Base-by-base conservation (phyloP, 2,888 invertebrate genomes). In the Lycocerus yunnanus region DNA sequence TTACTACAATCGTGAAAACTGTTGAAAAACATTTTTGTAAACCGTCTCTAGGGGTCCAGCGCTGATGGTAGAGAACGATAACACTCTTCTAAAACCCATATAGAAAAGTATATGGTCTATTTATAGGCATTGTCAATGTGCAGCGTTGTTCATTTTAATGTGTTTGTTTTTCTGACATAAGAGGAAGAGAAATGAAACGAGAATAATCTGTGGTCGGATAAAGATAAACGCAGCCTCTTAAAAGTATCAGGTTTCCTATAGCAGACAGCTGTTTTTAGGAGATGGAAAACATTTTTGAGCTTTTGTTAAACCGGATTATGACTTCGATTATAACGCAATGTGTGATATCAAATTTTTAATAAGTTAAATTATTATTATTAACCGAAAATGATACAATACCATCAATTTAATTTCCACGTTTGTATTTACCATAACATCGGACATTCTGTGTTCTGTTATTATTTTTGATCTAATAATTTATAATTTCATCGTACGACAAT, bases 71-170 rank as follows among this genome's bases (percentile, higher is more conserved):
- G 77, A 72, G 76, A 43, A 43, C 79, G 80, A 80, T 80, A 80
- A 80, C 80, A 73, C 80, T 80, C 78, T 76, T 80, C 80, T 79
- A 77, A 80, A 83, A 85, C 83, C 86, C 84, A 84, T 85, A 85
- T 83, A 85, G 84, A 84, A 63, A 63, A 84, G 84, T 85, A 85
- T 85, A 86, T 85, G 84, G 86, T 86, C 87, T 87, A 87, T 87
- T 87, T 87, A 87, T 87, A 87, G 86, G 86, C 86, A 86, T 87
- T 87, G 87, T 86, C 86, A 87, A 85, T 85, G 86, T 86, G 85
- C 86, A 84, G 85, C 84, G 86, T 85, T 87, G 87, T 86, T 86
- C 87, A 87, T 87, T 87, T 87, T 87, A 87, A 87, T 87, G 86
- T 87, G 86, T 87, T 87, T 87, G 86, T 87, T 86, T 87, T 86